Conservation (phyloP, 2,888 invertebrate genomes). For the Schrankia costaestrigalis region DNA sequence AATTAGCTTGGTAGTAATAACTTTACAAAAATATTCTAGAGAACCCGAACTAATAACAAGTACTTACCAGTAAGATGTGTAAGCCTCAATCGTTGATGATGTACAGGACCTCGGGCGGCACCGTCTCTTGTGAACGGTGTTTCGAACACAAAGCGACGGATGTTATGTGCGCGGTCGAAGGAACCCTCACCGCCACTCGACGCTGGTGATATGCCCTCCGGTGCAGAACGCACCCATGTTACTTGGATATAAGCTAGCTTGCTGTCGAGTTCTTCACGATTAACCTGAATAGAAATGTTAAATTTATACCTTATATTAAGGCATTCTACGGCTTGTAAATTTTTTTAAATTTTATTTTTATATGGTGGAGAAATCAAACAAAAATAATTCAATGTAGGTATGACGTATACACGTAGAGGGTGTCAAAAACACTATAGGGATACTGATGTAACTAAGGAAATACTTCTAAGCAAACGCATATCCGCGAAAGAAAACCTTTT, state of each 20-base stretch:
- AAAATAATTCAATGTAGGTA: too few species aligned
- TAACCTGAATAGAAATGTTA: conserved; percentile 83
- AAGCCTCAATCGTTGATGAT: conserved; percentile 94
- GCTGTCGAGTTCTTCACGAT: conserved; percentile 87
- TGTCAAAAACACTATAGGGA: too few species aligned
- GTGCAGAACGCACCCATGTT: conserved; percentile 96
- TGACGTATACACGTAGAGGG: too few species aligned
- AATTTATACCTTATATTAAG: conserved; percentile 8
- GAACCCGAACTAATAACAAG: too few species aligned
- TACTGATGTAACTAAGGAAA: too few species aligned
- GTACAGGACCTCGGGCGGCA: conserved; percentile 87
- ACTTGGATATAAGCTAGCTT: conserved; percentile 96
- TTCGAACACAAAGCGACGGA: conserved; percentile 94
- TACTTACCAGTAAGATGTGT: conserved; percentile 92
- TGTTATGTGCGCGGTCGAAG: conserved; percentile 94
- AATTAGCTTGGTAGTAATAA: too few species aligned
- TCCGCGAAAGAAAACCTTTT: too few species aligned
- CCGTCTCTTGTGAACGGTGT: conserved; percentile 95
- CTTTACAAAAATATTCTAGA: too few species aligned
- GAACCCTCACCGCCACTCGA: conserved; percentile 84
- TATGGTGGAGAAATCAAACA: too few species aligned
- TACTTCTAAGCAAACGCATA: too few species aligned
- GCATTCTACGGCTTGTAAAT: not conserved
- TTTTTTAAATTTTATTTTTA: too few species aligned
- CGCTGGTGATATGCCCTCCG: conserved; percentile 87